Percentiles rank a stretch among this genome's conserved stretches.
Conservation (phyloP, 1,140 invertebrate genomes). For the Pectinophora gossypiella region DNA sequence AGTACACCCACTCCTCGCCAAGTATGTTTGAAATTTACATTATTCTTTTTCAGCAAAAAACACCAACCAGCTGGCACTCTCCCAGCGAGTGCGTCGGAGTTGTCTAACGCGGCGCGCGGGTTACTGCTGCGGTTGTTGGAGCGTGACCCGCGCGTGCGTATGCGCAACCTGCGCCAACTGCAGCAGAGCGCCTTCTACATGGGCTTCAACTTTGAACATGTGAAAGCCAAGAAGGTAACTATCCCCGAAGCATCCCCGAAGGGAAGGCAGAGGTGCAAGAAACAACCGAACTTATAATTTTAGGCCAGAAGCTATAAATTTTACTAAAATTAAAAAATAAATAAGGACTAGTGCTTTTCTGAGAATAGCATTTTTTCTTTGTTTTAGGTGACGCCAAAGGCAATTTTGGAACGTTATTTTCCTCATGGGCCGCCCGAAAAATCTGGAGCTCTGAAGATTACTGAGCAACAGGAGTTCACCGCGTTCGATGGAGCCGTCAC, state of each 20-base stretch:
- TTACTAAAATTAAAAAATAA: no score
- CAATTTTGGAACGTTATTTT: constrained; percentile 27
- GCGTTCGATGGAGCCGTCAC: neutral
- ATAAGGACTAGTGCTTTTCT: neutral
- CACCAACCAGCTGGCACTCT: constrained; percentile 33
- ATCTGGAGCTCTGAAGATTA: neutral
- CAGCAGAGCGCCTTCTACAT: constrained; percentile 72
- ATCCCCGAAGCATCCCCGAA: no score
- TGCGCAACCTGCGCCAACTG: constrained; percentile 61
- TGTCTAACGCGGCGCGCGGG: constrained; percentile 45
- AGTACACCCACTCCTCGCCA: no score
- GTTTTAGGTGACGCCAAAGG: constrained; percentile 42
- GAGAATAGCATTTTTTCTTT: constrained; percentile 12
- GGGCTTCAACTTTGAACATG: constrained; percentile 67
- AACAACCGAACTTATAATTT: neutral
- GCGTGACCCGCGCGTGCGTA: constrained; percentile 46
- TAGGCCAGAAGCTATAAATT: no score
- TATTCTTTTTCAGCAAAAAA: constrained; percentile 9
- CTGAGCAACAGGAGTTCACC: no score
- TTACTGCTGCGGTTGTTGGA: constrained; percentile 64
- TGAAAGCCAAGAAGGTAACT: constrained; percentile 66
- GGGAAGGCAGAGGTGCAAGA: no score
- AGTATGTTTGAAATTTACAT: neutral
- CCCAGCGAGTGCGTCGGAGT: constrained; percentile 28
- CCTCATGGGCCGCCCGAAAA: neutral